phyloP scores from a whole-genome alignment of 2,113 vertebrate genomes.

The Arenaria interpres region DNA sequence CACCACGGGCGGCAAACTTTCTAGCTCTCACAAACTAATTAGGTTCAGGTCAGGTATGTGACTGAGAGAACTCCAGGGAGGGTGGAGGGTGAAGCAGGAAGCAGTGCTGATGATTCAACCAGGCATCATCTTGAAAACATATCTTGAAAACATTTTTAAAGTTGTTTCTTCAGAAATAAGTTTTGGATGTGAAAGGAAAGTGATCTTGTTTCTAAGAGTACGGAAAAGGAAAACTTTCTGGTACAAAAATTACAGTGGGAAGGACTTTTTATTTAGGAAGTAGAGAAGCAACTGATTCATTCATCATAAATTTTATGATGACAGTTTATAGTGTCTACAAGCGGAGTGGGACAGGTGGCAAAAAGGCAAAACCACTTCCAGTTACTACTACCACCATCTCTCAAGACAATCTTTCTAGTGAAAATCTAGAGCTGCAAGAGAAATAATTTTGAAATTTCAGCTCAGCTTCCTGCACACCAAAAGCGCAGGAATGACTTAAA shows the following conservation, averaged over 20 bases:
- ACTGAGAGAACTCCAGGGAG: constrained; percentile 2
- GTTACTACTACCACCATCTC: not conserved
- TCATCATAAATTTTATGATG: not conserved
- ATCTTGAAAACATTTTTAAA: no score
- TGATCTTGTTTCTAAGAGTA: not conserved
- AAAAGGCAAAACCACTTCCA: not conserved
- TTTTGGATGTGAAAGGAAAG: not conserved
- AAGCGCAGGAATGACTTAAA: not conserved
- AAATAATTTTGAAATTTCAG: not conserved
- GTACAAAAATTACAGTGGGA: not conserved
- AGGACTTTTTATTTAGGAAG: not conserved
- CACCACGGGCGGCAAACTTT: not conserved
- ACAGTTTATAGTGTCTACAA: not conserved
- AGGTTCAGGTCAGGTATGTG: constrained; percentile 51
- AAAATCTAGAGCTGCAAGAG: not conserved
- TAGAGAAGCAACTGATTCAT: not conserved
- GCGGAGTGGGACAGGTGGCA: not conserved
- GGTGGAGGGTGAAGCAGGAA: constrained; percentile 28
- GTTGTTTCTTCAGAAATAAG: not conserved
- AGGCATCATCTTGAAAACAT: constrained; percentile 22
- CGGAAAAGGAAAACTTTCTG: not conserved
- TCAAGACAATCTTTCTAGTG: not conserved
- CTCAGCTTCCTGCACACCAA: not conserved
- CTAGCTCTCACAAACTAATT: constrained; percentile 34
- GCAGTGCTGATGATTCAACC: not conserved